Evolutionary conservation across 2,797 vertebrate genomes (phyloP), one percentile per base, ranked within the genome.

Genomic region (Sparidentex hasta): DNA sequence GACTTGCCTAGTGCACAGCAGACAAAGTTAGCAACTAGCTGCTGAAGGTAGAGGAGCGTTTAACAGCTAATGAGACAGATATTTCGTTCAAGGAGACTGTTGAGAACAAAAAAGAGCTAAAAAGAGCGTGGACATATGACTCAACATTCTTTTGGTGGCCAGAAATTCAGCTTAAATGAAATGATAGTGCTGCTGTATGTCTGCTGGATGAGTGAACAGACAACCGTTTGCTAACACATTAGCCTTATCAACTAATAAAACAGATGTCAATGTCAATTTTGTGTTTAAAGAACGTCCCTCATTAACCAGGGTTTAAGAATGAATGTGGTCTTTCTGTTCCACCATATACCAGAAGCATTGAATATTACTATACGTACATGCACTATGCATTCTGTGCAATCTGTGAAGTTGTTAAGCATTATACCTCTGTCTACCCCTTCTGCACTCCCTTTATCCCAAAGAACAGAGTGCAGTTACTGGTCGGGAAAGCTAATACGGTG

Each of bases 401-500:
- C 38, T 38, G 61, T 44, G 3, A 7, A 44, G 3, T 20, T 16
- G 7, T 48, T 1, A 23, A 62, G 25, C 54, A 52, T 54, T 50
- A 29, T 12, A 20, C 18, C 11, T 43, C 29, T 38, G 38, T 71
- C 1, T 68, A 44, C 17, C 54, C 1, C 14, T 44, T 46, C 29
- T 63, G 21, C 27, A 76, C 18, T 51, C 33, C 27, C 14, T 33
- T 58, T 29, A 52, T 71, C 13, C 38, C 50, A 74, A 44, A 71
- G 21, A 12, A 20, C 23, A 75, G 50, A 48, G 23, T 52, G 7
- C 46, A 50, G 41, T 43, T 74, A 56, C 17, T 64, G 17, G 18
- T 50, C 20, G 50, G 11, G 59, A 14, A 78, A 71, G 76, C 3
- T 65, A 64, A 73, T 33, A 62, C n/a, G 65, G 52, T 7, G 61